Evolutionary conservation across 2,888 invertebrate species (phyloP), one percentile per base, ranked within the genome.

Genomic region (Cerastis leucographa): DNA sequence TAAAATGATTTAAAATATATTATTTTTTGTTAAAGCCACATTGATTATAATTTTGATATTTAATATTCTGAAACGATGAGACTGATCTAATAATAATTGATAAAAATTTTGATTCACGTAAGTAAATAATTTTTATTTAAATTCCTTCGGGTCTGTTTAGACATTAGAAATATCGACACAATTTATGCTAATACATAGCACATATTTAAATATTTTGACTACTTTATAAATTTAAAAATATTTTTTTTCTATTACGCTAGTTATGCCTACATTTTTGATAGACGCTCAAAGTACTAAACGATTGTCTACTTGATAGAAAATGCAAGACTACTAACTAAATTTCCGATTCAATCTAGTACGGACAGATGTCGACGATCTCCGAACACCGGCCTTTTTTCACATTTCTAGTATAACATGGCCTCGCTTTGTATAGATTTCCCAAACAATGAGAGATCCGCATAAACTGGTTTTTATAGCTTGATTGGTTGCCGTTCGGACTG

Each of bases 141-240:
- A 71, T 73, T 74, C 49, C 61, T 80, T 77, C 22, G 12, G 68
- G 25, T 72, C 40, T 83, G 65, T 78, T 78, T 62, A 62, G 74
- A 75, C 71, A 29, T n/a, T 42, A 81, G 64, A 69, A 25, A 70
- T 71, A 68, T 70, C 44, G 70, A 76, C 73, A 71, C 59, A 76
- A 76, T 79, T 74, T 75, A 72, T 73, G 17, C 25, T 83, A 86
- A 29, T 72, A 78, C 61, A 81, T 73, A 81, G 86, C 77, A 80
- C 77, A 78, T 81, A 73, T 85, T 61, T 79, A 74, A 78, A 77
- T 83, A 84, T 72, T 83, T 83, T 75, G 42, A 85, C 83, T 88
- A 88, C 72, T 66, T 80, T 85, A 85, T 78, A 88, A 85, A 85
- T 85, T 85, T 87, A 80, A 87, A 88, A 87, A 88, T 88, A 88